Conservation (phyloP, 2,113 vertebrate genomes). For the Cololabis saira region DNA sequence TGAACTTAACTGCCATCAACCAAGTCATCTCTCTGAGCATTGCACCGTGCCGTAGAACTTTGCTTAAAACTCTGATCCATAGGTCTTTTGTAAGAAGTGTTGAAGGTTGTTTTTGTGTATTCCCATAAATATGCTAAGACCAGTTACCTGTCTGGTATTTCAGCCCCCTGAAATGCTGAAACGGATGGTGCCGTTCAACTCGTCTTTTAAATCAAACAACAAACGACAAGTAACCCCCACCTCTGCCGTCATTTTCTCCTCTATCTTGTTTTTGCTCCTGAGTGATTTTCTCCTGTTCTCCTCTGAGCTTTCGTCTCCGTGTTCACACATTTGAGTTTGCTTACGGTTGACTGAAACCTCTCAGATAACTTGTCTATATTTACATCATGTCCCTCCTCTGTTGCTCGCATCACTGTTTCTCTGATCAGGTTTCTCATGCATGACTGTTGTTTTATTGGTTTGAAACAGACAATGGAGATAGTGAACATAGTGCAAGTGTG, state of each 20-base stretch:
- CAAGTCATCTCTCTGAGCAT: too few relatives aligned
- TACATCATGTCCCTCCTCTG: not conserved
- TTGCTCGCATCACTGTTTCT: constrained; percentile 14
- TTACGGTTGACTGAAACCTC: constrained; percentile 12
- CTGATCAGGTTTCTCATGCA: constrained; percentile 13
- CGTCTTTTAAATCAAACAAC: constrained; percentile 89
- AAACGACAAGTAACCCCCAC: constrained; percentile 87
- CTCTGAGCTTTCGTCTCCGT: not conserved
- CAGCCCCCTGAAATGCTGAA: constrained; percentile 98
- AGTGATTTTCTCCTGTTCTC: constrained; percentile 28
- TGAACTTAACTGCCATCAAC: too few relatives aligned
- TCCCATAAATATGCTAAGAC: not conserved
- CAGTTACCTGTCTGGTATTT: constrained; percentile 71
- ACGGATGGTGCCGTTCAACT: constrained; percentile 98
- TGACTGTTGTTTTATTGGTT: constrained; percentile 39
- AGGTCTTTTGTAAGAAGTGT: too few relatives aligned
- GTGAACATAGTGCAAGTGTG: constrained; percentile 8
- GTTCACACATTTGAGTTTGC: not conserved
- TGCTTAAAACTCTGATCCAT: too few relatives aligned
- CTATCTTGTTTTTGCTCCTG: not conserved
- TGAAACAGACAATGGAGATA: not conserved
- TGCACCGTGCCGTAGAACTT: too few relatives aligned
- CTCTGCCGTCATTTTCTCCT: not conserved
- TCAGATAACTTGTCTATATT: constrained; percentile 6
- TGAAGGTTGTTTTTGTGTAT: not conserved